Evolutionary conservation across 2,797 vertebrate species (phyloP), one percentile per base, ranked within the genome.

Genomic region (Poeciliopsis infans): DNA sequence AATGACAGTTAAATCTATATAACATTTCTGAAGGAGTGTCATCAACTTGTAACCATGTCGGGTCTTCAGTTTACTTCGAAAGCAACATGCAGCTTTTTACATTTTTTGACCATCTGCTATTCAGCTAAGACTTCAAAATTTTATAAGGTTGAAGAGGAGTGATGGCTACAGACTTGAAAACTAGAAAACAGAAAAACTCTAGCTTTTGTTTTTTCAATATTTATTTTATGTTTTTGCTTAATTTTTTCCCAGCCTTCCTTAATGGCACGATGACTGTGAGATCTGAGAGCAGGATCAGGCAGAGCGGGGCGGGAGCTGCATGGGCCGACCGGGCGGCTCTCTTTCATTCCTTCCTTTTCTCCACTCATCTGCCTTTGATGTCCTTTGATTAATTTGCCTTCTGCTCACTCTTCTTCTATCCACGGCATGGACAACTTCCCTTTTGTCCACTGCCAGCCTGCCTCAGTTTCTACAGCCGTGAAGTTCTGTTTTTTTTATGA

Each of bases 311-410:
- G 80, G 92, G 83, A 93, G 86, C 80, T 79, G 87, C 91, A 87
- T 87, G 89, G 90, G 86, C 93, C 92, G 92, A 95, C 91, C 84
- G 46, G 88, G 90, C 93, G 89, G 94, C 93, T 53, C 89, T 89
- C 92, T 95, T 96, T 96, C 91, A 94, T 95, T 86, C 73, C 77
- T 76, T 82, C 88, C 83, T 86, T 85, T 81, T 79, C 84, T 87
- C 86, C 73, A 68, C 81, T 89, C 87, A 74, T 86, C 85, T 81
- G 73, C 83, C 94, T 95, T 95, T 96, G 93, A 96, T 93, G 91
- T 95, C 75, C 83, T 92, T 90, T 95, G 93, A 95, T 95, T 95
- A 95, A 92, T 93, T 92, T 91, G 92, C 84, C 89, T 92, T 92
- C 89, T 88, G 89, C 87, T 85, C 80, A 70, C 83, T 90, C 83